Base-by-base conservation (phyloP, 2,888 invertebrate genomes). In the Ditula angustiorana region DNA sequence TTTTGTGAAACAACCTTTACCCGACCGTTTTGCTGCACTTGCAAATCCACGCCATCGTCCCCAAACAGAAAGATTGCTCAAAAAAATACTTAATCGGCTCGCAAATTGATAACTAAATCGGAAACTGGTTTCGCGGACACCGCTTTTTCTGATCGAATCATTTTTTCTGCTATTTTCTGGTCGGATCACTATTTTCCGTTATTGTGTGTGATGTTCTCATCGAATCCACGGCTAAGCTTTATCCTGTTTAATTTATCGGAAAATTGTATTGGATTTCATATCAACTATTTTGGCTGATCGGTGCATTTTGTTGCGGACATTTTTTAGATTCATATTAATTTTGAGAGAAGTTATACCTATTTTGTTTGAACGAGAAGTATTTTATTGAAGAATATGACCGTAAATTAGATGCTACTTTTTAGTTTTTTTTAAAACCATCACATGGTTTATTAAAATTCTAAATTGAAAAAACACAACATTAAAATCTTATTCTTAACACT, bases 161-260 rank as follows among this genome's bases (percentile, higher is more conserved):
- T n/a, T n/a, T n/a, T n/a, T n/a, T n/a, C n/a, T n/a, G n/a, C n/a
- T n/a, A n/a, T n/a, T n/a, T 47, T 49, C 16, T 23, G 37, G 33
- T 58, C 30, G 30, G 30, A 30, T 21, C 13, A 44, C 41, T 49
- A 49, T 49, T 50, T 46, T 46, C 44, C 26, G 49, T 49, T 28
- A 33, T 53, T 53, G 24, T 63, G n/a, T 50, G 79, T 82, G 82
- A 82, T 83, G 77, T 76, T 77, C 64, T 75, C 75, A 60, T 72
- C 77, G 76, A 47, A 64, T 64, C 59, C 59, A n/a, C 11, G 69
- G 85, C 76, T 87, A 81, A 90, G 87, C 89, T 79, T 53, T 53
- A 68, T 70, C 70, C 68, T 77, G 88, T 75, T 81, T 85, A 89
- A 90, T 90, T 85, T 76, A 69, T 74, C 74, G 89, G 90, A 90